These are phyloP conservation scores for Alsophila aescularia DNA, from an alignment of 2,888 invertebrate species.

Conservation along the genomic window DNA sequence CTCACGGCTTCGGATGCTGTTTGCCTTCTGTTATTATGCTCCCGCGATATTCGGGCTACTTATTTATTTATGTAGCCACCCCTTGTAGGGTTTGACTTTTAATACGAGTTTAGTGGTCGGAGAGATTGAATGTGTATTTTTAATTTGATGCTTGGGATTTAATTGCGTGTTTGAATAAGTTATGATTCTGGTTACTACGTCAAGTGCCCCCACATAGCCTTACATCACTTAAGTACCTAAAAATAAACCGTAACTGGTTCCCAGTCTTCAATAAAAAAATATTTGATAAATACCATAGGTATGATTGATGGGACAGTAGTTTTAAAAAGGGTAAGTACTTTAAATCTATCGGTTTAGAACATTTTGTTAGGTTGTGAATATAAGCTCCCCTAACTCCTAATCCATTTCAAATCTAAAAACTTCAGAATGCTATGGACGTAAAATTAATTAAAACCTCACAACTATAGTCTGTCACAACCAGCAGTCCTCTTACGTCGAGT, in stretches of 20 bases:
- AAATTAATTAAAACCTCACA: constrained; percentile 23
- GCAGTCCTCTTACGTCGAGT: constrained; percentile 8
- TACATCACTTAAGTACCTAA: no score
- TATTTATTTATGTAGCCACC: constrained; percentile 81
- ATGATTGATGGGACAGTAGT: no score
- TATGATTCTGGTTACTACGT: constrained; percentile 1
- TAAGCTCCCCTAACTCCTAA: neutral
- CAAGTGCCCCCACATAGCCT: no score
- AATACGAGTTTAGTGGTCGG: constrained; percentile 72
- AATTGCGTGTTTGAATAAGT: constrained; percentile 26
- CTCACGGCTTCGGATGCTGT: constrained; percentile 84
- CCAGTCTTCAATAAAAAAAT: no score
- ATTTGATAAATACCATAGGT: no score
- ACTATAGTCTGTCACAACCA: constrained; percentile 20
- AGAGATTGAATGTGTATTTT: constrained; percentile 55
- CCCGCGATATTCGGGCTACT: constrained; percentile 77
- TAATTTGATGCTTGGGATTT: constrained; percentile 51
- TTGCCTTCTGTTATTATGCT: constrained; percentile 83
- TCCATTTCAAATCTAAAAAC: neutral
- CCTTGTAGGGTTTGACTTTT: constrained; percentile 78
- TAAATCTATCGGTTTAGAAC: neutral
- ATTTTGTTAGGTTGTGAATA: neutral
- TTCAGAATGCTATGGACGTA: constrained; percentile 6
- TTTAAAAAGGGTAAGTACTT: neutral
- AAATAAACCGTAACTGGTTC: no score